These are phyloP conservation scores for Gymnarchus niloticus DNA, from an alignment of 2,113 vertebrate genomes.

Conservation along the genomic window DNA sequence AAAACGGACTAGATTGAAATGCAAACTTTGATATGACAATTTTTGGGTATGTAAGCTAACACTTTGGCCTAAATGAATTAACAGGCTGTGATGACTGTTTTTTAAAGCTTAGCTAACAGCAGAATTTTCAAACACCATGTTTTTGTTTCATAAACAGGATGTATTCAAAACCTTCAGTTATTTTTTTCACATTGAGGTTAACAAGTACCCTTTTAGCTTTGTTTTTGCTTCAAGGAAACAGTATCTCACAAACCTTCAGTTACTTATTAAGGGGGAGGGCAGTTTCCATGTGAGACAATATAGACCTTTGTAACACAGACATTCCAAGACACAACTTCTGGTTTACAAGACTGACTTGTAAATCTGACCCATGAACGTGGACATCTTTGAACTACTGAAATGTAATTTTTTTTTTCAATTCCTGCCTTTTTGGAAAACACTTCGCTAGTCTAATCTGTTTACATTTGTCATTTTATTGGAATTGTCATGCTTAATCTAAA, in stretches of 20 bases:
- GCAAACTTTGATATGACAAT: background rate
- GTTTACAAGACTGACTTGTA: background rate
- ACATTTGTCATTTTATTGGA: background rate
- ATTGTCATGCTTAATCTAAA: background rate
- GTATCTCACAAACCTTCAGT: constrained; percentile 3
- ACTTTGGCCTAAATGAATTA: background rate
- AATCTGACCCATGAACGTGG: too few relatives aligned
- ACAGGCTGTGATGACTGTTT: background rate
- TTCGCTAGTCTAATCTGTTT: background rate
- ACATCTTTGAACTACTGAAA: too few relatives aligned
- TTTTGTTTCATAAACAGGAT: constrained; percentile 3
- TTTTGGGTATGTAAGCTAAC: background rate
- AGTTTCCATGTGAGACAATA: background rate
- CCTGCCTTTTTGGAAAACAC: background rate
- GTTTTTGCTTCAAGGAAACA: constrained; percentile 8
- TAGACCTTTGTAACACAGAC: constrained; percentile 4
- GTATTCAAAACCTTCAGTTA: background rate
- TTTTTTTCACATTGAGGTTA: background rate
- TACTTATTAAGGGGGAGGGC: constrained; percentile 2
- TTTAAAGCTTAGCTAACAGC: background rate
- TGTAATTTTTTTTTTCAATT: background rate
- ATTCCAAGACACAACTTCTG: background rate
- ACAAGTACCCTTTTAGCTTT: constrained; percentile 1
- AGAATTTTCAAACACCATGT: background rate
- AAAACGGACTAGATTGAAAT: background rate